Evolutionary conservation across 2,888 invertebrate species (phyloP).

Genomic region (Callyntrura sp.): DNA sequence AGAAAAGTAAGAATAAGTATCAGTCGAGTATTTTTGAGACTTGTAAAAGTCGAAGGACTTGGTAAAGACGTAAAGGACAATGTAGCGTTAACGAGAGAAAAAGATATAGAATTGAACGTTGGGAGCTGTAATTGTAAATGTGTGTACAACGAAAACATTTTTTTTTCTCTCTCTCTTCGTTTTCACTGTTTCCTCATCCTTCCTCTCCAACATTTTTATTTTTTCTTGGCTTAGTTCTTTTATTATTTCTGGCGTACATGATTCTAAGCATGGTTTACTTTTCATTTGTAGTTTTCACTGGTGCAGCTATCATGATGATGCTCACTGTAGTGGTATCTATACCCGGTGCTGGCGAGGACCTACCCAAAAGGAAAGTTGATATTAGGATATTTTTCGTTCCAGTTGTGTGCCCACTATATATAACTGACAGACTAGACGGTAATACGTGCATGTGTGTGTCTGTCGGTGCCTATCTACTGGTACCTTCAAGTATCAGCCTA

Average conservation of each 20-base stretch:
- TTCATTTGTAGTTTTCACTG: constrained; percentile 26
- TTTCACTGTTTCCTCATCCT: constrained; percentile 54
- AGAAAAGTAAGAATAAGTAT: too few species aligned
- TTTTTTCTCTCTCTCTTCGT: too few species aligned
- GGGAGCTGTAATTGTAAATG: constrained; percentile 2
- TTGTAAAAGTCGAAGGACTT: neutral
- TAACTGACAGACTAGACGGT: neutral
- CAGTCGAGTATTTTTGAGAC: neutral
- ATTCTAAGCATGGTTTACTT: constrained; percentile 55
- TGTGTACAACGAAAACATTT: constrained; percentile 51
- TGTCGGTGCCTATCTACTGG: neutral
- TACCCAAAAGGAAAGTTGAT: neutral
- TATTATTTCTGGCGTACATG: constrained; percentile 26
- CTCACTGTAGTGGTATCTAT: neutral
- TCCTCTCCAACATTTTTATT: constrained; percentile 40
- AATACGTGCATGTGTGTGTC: too few species aligned
- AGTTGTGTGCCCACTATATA: neutral
- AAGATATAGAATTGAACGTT: constrained; percentile 1
- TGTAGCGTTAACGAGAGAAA: neutral
- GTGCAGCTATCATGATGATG: constrained; percentile 22
- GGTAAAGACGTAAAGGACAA: neutral
- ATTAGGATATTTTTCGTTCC: neutral
- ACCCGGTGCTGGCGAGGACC: neutral
- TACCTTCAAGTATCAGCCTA: neutral
- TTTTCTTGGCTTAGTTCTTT: constrained; percentile 61